Base-by-base conservation (phyloP, 2,797 vertebrate genomes). In the Australoheros facetus region DNA sequence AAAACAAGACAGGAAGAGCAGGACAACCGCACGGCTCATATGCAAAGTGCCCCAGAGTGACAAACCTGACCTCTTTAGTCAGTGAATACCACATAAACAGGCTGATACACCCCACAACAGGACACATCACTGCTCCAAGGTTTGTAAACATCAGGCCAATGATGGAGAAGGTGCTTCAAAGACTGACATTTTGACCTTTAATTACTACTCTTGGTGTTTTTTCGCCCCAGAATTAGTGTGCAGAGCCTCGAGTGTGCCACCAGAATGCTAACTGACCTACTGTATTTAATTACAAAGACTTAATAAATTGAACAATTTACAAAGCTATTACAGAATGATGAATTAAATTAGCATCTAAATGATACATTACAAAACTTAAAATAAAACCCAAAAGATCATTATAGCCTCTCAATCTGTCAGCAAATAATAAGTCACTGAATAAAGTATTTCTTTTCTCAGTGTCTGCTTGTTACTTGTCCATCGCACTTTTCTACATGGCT, bases 1-100 rank as follows among this genome's bases (percentile, higher is more conserved):
- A 72, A 82, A 86, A 86, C 81, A 85, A 75, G 79, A 26, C 45
- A 58, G 23, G 77, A 53, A 30, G 80, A 74, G 79, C 62, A 45
- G 60, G 69, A 78, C 72, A 34, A 77, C 83, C 11, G 59, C 45
- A 26, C 26, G 1, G 16, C 62, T 69, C 53, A 10, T 57, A 56
- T 51, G 70, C 57, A 77, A 57, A 78, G 73, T 54, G 39, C 21
- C 56, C 57, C 8, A 1, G 45, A 54, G 76, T 45, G 57, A 83
- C 59, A 75, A 77, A 75, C 28, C 59, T 1, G 5, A 70, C 53
- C 56, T 53, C 56, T 75, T 60, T 57, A 7, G 34, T 75, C 45
- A n/a, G 21, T 12, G 59, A 56, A 75, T 32, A 10, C 19, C 10
- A 23, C 48, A 26, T 58, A 34, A 80, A 32, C 2, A n/a, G 34